A percentile compares a stretch with the other conserved stretches of the same genome.
These are phyloP conservation scores for Girardia tigrina DNA, from an alignment of 2,888 invertebrate species.

Conservation along the genomic window DNA sequence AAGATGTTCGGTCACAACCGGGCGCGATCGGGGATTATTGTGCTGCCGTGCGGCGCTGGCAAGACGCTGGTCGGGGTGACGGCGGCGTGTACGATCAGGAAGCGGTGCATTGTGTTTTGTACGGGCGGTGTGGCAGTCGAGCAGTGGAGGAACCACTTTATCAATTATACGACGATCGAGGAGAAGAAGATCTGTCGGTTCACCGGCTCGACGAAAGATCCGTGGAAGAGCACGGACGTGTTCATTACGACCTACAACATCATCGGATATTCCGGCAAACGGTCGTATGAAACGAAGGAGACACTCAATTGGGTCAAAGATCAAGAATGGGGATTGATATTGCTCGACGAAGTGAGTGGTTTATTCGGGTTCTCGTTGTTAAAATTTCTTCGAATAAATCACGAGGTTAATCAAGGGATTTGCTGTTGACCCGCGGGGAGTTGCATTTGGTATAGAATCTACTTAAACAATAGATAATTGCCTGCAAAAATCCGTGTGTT, in stretches of 20 bases:
- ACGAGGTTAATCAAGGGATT: too few relatives aligned
- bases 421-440: too few relatives aligned
- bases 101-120: conserved; percentile 80
- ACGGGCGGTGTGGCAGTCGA: conserved; percentile 96
- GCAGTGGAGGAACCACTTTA: conserved; percentile 95
- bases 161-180: conserved; percentile 97
- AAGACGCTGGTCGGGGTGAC: conserved; percentile 71
- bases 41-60: conserved; percentile 72
- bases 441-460: too few relatives aligned
- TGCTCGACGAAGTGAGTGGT: conserved; percentile 71
- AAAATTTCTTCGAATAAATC: too few relatives aligned
- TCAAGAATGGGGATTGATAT: conserved; percentile 93
- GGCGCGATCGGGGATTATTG: conserved; percentile 79
- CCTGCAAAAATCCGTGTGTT: too few relatives aligned
- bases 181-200: conserved; percentile 96
- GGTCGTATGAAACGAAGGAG: conserved; percentile 61
- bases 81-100: conserved; percentile 95
- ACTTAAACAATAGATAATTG: too few relatives aligned
- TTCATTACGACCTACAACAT: conserved; percentile 87
- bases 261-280: conserved; percentile 92
- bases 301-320: conserved; percentile 97
- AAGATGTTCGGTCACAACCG: conserved; percentile 99
- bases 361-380: too few relatives aligned
- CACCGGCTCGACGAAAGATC: conserved; percentile 94
- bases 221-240: conserved; percentile 55